A percentile compares a stretch with the other conserved stretches of the same genome.
Evolutionary conservation across 2,797 vertebrate species (phyloP).

Genomic region (Mallotus villosus): DNA sequence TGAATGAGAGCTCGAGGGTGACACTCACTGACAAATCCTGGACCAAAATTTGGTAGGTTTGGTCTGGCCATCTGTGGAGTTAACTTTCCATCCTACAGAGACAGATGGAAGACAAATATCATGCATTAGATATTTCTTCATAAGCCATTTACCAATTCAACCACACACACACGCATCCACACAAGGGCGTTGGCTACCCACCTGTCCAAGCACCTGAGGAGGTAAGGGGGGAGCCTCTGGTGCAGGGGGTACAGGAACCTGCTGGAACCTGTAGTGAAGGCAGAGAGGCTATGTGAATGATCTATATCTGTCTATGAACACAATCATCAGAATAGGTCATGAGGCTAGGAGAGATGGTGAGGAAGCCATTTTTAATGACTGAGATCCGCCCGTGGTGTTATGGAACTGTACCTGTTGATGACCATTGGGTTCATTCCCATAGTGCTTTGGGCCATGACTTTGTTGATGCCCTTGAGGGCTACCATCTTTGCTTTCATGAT

Average conservation of each 20-base stretch:
- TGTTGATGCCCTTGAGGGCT: slow-evolving; percentile 97
- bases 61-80: slow-evolving; percentile 85
- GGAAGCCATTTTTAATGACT: neutral
- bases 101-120: neutral
- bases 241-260: slow-evolving; percentile 42
- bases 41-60: slow-evolving; percentile 88
- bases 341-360: neutral
- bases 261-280: slow-evolving; percentile 60
- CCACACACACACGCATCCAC: neutral
- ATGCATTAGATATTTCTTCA: neutral
- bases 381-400: neutral
- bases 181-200: slow-evolving; percentile 43
- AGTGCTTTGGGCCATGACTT: slow-evolving; percentile 92
- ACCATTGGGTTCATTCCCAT: slow-evolving; percentile 87
- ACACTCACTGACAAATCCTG: slow-evolving; percentile 92
- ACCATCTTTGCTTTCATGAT: slow-evolving; percentile 99
- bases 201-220: slow-evolving; percentile 75
- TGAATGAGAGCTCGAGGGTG: too few relatives aligned
- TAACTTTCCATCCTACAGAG: slow-evolving; percentile 84
- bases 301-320: neutral
- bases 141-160: neutral
- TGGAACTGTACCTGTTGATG: slow-evolving; percentile 85
- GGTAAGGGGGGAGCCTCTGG: slow-evolving; percentile 60
- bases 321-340: neutral
- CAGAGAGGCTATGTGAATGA: slow-evolving; percentile 2